These are phyloP conservation scores for Enteromius treurensis DNA, from an alignment of 2,797 vertebrate species.

Conservation along the genomic window DNA sequence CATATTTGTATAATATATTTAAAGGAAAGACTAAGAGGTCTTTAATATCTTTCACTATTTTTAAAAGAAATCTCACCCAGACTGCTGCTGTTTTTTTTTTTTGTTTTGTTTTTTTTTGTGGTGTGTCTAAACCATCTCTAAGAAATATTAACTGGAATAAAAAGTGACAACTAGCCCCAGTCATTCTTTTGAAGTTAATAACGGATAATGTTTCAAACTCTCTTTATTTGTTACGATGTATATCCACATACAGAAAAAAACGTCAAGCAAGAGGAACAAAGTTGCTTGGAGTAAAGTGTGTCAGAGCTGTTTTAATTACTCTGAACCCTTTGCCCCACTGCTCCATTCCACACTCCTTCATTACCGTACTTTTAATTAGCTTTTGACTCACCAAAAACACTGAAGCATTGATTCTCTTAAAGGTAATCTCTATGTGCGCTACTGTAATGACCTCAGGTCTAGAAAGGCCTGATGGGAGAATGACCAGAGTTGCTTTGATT, in stretches of 20 bases:
- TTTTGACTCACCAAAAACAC: slow-evolving; percentile 69
- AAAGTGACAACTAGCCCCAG: not conserved
- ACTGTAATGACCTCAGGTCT: slow-evolving; percentile 71
- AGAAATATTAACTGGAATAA: not conserved
- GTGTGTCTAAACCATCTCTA: not conserved
- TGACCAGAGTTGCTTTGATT: slow-evolving; percentile 64
- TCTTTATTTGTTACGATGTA: not conserved
- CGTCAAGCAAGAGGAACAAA: not conserved
- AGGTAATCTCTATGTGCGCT: slow-evolving; percentile 76
- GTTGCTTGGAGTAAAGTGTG: slow-evolving; percentile 24
- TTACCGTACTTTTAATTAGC: slow-evolving; percentile 77
- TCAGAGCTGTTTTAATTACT: slow-evolving; percentile 36
- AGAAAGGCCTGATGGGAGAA: slow-evolving; percentile 34
- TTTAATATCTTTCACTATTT: not conserved
- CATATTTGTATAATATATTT: not conserved
- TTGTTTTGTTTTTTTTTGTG: not conserved
- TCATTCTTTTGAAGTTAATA: not conserved
- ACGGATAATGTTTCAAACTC: not conserved
- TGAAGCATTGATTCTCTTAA: slow-evolving; percentile 78
- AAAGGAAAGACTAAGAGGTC: not conserved
- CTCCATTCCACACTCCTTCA: slow-evolving; percentile 66
- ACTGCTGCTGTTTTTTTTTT: not conserved
- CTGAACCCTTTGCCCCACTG: slow-evolving; percentile 10
- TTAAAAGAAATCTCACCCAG: not conserved
- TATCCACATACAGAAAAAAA: slow-evolving; percentile 7